Base-by-base conservation (phyloP, 1,140 invertebrate species). In the Hesperophylax magnus region DNA sequence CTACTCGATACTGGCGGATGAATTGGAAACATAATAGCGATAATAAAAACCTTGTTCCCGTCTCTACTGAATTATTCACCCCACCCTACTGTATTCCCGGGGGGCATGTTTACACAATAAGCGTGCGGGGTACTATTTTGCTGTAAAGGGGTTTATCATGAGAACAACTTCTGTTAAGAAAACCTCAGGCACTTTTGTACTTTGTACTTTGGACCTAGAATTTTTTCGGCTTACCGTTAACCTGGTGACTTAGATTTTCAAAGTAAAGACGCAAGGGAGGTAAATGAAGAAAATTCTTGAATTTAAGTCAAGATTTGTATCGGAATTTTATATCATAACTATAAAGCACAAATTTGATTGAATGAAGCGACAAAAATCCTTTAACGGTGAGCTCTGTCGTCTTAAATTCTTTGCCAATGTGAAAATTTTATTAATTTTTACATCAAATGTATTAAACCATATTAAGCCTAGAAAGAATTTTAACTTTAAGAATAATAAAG, bases 21-120 rank as follows among this genome's bases (percentile, higher is more conserved):
- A 84, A 84, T 84, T 84, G 82, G 82, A 80, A 78, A 84, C 82
- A 84, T 84, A 84, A 84, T 84, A 84, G 82, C 75, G 80, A 84
- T 84, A 84, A 81, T 84, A 84, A 84, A 82, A 84, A 84, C 82
- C 82, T 84, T 84, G 82, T 81, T 84, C 71, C 82, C 80, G 77
- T 78, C 79, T 77, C 82, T 79, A 76, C 67, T 84, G 82, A 84
- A 84, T 84, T 81, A 84, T 84, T 84, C 78, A 81, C 60, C 76
- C 77, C 78, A 56, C 81, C 75, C 78, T 47, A 47, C 77, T 22
- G 27, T 69, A 74, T 58, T 52, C 79, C 81, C 75, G 69, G 65
- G 77, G 79, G 82, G 77, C 60, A 81, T 83, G 82, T 83, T 83
- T 83, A 79, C 77, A 83, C 82, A 83, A 83, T 83, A 83, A 81